A percentile compares a stretch with the other conserved stretches of the same genome.
phyloP scores from a whole-genome alignment of 2,797 vertebrate species.

The Pteronotus mesoamericanus region DNA sequence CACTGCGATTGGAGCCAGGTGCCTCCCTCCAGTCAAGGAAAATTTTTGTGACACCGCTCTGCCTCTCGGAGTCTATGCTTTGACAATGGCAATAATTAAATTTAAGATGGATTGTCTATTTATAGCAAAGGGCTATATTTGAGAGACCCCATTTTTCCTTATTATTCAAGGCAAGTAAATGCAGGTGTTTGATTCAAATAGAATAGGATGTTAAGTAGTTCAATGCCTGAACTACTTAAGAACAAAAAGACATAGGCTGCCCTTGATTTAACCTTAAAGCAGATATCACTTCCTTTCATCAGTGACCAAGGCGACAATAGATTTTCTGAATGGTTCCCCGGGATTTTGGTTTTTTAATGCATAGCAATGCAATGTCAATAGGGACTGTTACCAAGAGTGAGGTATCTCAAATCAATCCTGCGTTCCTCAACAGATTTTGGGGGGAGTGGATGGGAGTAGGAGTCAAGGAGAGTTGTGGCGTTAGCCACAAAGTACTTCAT shows the following conservation, averaged over 20 bases:
- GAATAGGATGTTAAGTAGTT: constrained; percentile 38
- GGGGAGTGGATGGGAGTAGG: background rate
- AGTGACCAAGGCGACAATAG: background rate
- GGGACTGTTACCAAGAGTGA: background rate
- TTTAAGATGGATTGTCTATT: constrained; percentile 62
- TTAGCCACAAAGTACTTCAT: background rate
- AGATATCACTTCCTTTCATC: constrained; percentile 6
- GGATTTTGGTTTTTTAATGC: constrained; percentile 2
- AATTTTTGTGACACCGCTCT: background rate
- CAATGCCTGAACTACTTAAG: constrained; percentile 26
- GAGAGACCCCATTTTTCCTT: constrained; percentile 61
- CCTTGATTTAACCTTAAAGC: constrained; percentile 51
- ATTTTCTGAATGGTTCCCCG: background rate
- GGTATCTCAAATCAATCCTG: background rate
- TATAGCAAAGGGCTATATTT: constrained; percentile 56
- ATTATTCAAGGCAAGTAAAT: constrained; percentile 49
- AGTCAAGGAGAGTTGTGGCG: background rate
- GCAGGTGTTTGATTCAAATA: constrained; percentile 57
- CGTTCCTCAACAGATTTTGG: background rate
- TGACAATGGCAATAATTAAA: constrained; percentile 62
- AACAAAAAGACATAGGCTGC: constrained; percentile 21
- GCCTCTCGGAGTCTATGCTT: background rate
- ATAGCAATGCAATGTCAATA: background rate
- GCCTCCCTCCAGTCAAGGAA: background rate
- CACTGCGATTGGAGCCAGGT: background rate